Conservation (phyloP, 2,113 vertebrate species). For the Meles meles region DNA sequence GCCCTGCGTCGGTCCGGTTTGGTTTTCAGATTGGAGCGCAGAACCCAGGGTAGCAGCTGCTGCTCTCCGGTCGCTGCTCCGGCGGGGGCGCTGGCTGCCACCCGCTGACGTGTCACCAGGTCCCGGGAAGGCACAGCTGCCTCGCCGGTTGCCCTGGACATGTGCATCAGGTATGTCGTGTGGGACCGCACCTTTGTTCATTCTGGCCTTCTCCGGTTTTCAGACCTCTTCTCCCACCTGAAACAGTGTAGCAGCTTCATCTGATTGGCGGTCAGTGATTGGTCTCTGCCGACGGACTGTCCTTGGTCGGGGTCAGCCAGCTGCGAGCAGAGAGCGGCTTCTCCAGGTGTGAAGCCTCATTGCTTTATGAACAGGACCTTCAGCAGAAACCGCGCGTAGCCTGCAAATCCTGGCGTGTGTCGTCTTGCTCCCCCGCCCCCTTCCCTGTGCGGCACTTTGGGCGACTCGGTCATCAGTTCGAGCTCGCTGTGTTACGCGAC, state of each 20-base stretch:
- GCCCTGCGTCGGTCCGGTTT: neutral
- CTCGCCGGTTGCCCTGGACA: neutral
- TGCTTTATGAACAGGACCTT: too few species aligned
- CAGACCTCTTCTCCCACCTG: too few species aligned
- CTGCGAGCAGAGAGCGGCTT: neutral
- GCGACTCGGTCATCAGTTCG: neutral
- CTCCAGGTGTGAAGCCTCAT: neutral
- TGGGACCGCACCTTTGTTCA: too few species aligned
- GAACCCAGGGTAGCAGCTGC: too few species aligned
- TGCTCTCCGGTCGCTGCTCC: neutral
- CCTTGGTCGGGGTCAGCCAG: too few species aligned
- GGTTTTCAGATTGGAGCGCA: neutral
- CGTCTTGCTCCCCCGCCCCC: rapidly evolving
- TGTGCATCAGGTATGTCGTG: rapidly evolving
- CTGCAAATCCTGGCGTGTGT: rapidly evolving
- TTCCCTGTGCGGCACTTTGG: neutral
- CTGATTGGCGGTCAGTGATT: rapidly evolving
- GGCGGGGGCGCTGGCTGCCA: rapidly evolving
- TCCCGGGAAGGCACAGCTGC: neutral
- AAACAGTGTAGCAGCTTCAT: rapidly evolving
- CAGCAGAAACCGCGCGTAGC: too few species aligned
- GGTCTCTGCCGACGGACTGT: rapidly evolving
- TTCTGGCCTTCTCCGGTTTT: neutral
- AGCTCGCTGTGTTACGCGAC: rapidly evolving
- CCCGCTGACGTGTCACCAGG: rapidly evolving